Evolutionary conservation across 2,888 invertebrate genomes (phyloP), one percentile per base, ranked within the genome.

Genomic region (Brachynemurus nebulosus): DNA sequence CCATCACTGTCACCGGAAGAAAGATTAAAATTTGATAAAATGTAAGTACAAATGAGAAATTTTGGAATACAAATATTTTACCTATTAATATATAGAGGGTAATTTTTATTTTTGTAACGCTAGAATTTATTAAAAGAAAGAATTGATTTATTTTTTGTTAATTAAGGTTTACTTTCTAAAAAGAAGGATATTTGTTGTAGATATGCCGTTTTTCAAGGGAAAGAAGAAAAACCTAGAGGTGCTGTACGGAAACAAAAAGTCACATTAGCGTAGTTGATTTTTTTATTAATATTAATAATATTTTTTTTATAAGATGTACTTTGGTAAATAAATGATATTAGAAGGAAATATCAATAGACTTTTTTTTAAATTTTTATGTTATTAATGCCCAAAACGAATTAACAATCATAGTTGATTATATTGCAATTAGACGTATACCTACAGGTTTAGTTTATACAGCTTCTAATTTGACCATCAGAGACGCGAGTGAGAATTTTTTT

Each of bases 1-100:
- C 89, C 91, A 0, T 89, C 90, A 1, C 70, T 92, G 3, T 78
- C 80, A 4, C 59, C 58, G 12, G 64, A 72, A 20, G 90, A 91
- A 58, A 71, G 76, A 50, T 52, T 63, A 12, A 85, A 80, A 63
- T 91, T 85, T 59, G 74, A 80, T 52, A 70, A 65, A 58, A 82
- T 86, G 88, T 90, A 63, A 77, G 16, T 12, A 14, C 17, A 38
- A 6, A n/a, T n/a, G n/a, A n/a, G n/a, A n/a, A n/a, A n/a, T n/a
- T n/a, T n/a, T 38, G 27, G 16, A 14, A 14, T 33, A 33, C 27
- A 25, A 25, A 25, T 8, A 25, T 25, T n/a, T n/a, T n/a, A n/a
- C n/a, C n/a, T n/a, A n/a, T n/a, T n/a, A n/a, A n/a, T n/a, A n/a
- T n/a, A n/a, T n/a, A n/a, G n/a, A n/a, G n/a, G n/a, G n/a, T n/a